Conservation (phyloP, 2,113 vertebrate species). For the Raja brachyura region DNA sequence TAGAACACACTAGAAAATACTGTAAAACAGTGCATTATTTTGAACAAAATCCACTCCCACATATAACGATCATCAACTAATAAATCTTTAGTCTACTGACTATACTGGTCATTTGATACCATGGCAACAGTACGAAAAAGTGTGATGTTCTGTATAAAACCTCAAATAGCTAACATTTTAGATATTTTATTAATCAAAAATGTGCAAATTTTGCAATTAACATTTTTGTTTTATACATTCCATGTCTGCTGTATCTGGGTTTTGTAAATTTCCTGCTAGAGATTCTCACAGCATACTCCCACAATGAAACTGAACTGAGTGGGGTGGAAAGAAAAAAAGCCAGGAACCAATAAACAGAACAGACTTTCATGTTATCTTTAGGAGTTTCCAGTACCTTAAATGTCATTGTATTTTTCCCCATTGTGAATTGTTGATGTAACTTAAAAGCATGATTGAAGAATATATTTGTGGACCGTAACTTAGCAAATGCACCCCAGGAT, state of each 20-base stretch:
- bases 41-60: not conserved
- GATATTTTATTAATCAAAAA: not conserved
- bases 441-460: not conserved
- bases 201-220: not conserved
- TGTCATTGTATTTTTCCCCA: not conserved
- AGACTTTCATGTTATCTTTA: not conserved
- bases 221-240: not conserved
- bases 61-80: not conserved
- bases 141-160: not conserved
- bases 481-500: not conserved
- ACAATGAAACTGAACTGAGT: not conserved
- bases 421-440: not conserved
- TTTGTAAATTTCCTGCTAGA: not conserved
- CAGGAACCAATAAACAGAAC: not conserved
- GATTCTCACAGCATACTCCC: not conserved
- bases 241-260: not conserved
- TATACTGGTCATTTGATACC: not conserved
- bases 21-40: not conserved
- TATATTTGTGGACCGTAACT: not conserved
- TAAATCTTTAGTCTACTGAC: not conserved
- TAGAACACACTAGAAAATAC: not conserved
- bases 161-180: not conserved
- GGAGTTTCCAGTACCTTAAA: not conserved
- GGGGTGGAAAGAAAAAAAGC: not conserved
- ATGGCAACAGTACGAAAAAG: not conserved